A percentile compares a stretch with the other conserved stretches of the same genome.
Conservation (phyloP, 1,140 invertebrate species). For the Hestina assimilis region DNA sequence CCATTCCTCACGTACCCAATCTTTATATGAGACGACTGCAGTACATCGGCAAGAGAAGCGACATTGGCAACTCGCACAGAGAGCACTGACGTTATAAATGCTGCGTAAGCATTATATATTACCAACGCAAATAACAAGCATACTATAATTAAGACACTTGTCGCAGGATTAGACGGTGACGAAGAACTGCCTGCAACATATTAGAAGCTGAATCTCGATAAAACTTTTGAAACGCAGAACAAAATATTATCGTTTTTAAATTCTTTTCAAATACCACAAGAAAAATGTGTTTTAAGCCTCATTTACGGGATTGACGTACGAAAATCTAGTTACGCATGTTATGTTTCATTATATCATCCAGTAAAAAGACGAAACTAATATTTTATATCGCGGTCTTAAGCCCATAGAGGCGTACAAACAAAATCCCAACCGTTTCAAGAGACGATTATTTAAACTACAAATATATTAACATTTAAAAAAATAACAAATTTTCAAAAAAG, state of each 20-base stretch:
- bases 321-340: too few species aligned
- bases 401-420: too few species aligned
- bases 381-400: too few species aligned
- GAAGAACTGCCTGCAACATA: slow-evolving; percentile 79
- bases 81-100: slow-evolving; percentile 82
- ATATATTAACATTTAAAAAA: neutral
- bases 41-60: slow-evolving; percentile 78
- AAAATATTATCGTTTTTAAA: too few species aligned
- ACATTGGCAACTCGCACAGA: slow-evolving; percentile 81
- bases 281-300: too few species aligned
- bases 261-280: too few species aligned
- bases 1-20: slow-evolving; percentile 80
- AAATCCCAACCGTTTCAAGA: too few species aligned
- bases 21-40: slow-evolving; percentile 78
- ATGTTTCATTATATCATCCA: too few species aligned
- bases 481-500: too few species aligned
- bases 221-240: neutral
- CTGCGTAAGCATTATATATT: slow-evolving; percentile 81
- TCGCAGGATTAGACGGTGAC: slow-evolving; percentile 78
- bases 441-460: too few species aligned
- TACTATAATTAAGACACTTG: slow-evolving; percentile 79
- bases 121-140: slow-evolving; percentile 80
- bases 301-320: too few species aligned
- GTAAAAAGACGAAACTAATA: too few species aligned
- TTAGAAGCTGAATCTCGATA: neutral